Conservation (phyloP, 2,113 vertebrate genomes). For the Camelus bactrianus region DNA sequence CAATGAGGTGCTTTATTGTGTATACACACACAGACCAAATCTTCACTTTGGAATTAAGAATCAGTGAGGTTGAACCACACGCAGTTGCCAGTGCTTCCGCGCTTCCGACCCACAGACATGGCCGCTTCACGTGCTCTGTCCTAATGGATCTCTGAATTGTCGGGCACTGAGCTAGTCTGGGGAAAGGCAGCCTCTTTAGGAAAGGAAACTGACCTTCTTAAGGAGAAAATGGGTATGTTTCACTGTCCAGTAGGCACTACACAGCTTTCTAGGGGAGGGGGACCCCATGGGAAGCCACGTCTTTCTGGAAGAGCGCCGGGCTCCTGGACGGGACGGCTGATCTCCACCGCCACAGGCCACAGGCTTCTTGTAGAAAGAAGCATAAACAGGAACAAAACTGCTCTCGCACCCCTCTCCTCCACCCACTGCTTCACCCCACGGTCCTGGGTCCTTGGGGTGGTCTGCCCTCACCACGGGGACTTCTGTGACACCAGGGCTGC, state of each 20-base stretch:
- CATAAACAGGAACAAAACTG: neutral
- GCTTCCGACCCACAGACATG: neutral
- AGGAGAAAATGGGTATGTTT: neutral
- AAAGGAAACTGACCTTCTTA: conserved; percentile 26
- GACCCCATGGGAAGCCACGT: neutral
- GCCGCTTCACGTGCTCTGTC: neutral
- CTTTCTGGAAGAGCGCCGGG: neutral
- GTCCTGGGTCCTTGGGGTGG: neutral
- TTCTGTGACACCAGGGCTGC: neutral
- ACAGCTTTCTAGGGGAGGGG: neutral
- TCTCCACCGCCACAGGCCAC: neutral
- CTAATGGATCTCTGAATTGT: neutral
- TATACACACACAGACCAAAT: neutral
- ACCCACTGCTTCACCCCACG: rapidly evolving
- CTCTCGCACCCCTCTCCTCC: neutral
- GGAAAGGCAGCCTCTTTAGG: neutral
- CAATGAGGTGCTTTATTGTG: neutral
- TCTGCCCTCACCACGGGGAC: neutral
- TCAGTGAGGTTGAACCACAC: neutral
- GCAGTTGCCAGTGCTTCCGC: neutral
- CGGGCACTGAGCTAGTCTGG: neutral
- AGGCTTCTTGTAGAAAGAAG: neutral
- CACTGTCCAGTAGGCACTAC: neutral
- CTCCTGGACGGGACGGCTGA: no score
- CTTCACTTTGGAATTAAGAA: conserved; percentile 43